Evolutionary conservation across 2,113 vertebrate species (phyloP).

Genomic region (Hystrix brachyura): DNA sequence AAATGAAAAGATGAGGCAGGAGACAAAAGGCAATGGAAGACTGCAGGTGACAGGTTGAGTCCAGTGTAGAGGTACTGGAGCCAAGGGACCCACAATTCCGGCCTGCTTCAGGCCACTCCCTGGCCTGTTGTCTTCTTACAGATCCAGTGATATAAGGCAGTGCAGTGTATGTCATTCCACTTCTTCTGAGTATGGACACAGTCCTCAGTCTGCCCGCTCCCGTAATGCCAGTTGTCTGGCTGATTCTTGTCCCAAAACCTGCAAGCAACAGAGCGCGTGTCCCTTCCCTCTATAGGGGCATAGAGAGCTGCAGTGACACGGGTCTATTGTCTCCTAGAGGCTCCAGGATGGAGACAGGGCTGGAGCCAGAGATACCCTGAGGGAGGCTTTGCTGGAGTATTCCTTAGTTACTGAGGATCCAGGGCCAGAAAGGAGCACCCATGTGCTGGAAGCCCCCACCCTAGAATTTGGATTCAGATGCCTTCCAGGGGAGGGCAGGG

Average conservation of each 20-base stretch:
- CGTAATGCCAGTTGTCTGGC: conserved; percentile 63
- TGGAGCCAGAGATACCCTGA: neutral
- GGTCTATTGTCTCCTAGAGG: neutral
- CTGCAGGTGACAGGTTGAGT: neutral
- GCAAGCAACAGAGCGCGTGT: neutral
- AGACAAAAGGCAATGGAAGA: neutral
- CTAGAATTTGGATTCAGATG: neutral
- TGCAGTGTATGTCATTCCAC: conserved; percentile 76
- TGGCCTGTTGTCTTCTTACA: conserved; percentile 55
- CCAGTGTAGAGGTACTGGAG: neutral
- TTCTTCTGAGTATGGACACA: conserved; percentile 34
- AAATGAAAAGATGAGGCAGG: neutral
- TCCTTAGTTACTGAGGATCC: neutral
- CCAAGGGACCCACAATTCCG: neutral
- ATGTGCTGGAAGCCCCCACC: neutral
- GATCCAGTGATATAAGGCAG: neutral
- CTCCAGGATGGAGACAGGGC: neutral
- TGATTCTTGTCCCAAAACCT: conserved; percentile 70
- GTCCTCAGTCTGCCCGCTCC: neutral
- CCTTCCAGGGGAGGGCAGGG: neutral
- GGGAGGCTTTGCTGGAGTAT: neutral
- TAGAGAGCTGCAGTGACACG: neutral
- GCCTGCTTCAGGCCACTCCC: neutral
- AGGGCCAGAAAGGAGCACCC: neutral
- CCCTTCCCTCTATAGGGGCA: neutral